Conservation (phyloP, 2,113 vertebrate species). For the Vulpes vulpes region DNA sequence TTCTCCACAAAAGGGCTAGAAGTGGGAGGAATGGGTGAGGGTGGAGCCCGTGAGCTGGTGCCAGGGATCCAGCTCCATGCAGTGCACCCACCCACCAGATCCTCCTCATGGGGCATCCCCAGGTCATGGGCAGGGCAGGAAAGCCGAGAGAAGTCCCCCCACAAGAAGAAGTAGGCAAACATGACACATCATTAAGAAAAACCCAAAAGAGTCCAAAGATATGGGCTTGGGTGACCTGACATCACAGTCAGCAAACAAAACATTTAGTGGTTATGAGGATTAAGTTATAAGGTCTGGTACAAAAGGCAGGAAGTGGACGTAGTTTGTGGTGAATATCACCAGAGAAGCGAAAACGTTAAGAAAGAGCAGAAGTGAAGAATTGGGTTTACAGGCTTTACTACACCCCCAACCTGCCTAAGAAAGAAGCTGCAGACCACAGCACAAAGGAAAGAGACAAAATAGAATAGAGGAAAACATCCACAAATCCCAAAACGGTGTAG, state of each 20-base stretch:
- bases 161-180: background rate
- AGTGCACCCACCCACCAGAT: fast-evolving
- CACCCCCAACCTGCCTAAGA: background rate
- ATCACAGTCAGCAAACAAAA: background rate
- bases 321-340: fast-evolving
- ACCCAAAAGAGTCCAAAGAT: background rate
- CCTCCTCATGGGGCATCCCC: background rate
- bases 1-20: background rate
- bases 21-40: background rate
- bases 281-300: too few species aligned
- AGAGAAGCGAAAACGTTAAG: background rate
- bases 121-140: background rate
- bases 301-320: background rate
- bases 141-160: background rate
- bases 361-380: background rate
- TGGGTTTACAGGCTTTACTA: fast-evolving
- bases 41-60: background rate
- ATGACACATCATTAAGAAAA: background rate
- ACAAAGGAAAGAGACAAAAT: background rate
- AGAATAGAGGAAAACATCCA: too few species aligned
- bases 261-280: too few species aligned
- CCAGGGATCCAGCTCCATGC: background rate
- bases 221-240: background rate
- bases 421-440: background rate
- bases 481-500: background rate